phyloP scores from a whole-genome alignment of 2,888 invertebrate species.

The Phaonia tiefii region DNA sequence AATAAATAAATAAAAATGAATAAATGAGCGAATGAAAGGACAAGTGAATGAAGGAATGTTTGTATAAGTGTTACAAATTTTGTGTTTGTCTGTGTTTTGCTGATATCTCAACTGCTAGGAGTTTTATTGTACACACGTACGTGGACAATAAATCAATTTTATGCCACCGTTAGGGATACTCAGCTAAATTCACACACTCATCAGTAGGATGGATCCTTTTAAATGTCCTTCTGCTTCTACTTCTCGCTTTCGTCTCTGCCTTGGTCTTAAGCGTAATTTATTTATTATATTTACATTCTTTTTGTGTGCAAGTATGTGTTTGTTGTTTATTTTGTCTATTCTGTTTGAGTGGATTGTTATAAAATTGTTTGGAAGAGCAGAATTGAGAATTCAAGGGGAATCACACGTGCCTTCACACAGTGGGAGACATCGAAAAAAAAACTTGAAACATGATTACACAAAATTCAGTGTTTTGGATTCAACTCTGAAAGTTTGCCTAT shows the following conservation, averaged over 20 bases:
- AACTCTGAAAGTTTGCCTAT: no score
- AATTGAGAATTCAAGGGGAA: not conserved
- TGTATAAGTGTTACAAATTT: not conserved
- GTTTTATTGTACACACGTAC: not conserved
- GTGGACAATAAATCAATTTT: slow-evolving; percentile 72
- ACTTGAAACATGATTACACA: no score
- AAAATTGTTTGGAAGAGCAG: not conserved
- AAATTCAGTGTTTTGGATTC: no score
- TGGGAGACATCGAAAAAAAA: no score
- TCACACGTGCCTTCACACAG: not conserved
- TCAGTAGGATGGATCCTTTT: not conserved
- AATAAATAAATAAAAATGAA: slow-evolving; percentile 24
- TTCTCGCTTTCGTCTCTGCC: not conserved
- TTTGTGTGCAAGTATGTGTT: no score
- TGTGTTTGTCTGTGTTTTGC: no score
- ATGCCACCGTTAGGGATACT: slow-evolving; percentile 69
- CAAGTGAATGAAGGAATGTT: no score
- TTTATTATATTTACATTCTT: no score
- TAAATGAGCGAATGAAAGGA: not conserved
- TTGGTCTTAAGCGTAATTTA: not conserved
- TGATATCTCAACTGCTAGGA: no score
- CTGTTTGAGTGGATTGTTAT: not conserved
- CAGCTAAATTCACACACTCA: not conserved
- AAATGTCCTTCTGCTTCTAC: not conserved
- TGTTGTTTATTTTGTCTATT: no score